These are phyloP conservation scores for Cyclophora albipunctata DNA, from an alignment of 2,888 invertebrate genomes.

Conservation along the genomic window DNA sequence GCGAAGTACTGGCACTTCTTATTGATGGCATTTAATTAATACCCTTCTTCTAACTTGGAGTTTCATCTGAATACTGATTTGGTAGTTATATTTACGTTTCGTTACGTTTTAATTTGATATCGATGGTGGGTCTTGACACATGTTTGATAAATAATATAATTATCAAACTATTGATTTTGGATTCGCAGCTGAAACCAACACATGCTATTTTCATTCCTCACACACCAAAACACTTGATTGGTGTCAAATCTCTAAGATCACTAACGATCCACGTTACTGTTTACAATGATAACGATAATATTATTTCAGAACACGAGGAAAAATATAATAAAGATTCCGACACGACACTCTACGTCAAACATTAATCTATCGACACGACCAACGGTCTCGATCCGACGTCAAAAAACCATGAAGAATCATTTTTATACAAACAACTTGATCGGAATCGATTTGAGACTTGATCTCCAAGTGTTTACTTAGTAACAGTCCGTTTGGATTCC, in stretches of 20 bases:
- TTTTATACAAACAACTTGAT: conserved; percentile 60
- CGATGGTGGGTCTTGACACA: too few relatives aligned
- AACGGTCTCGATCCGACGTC: conserved; percentile 52
- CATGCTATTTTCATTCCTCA: too few relatives aligned
- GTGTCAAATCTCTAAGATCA: too few relatives aligned
- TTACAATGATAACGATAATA: conserved; percentile 27
- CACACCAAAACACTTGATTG: too few relatives aligned
- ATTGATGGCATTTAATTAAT: too few relatives aligned
- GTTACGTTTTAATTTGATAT: too few relatives aligned
- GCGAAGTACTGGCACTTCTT: neutral
- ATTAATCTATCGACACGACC: conserved; percentile 40
- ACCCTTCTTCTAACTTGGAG: too few relatives aligned
- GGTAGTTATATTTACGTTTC: too few relatives aligned
- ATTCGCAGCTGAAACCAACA: too few relatives aligned
- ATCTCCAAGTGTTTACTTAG: conserved; percentile 67
- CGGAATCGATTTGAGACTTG: conserved; percentile 60
- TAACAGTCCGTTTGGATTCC: conserved; percentile 65
- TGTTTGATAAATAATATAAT: too few relatives aligned
- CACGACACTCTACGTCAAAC: conserved; percentile 49
- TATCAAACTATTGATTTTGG: too few relatives aligned
- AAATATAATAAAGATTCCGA: conserved; percentile 41
- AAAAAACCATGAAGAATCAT: conserved; percentile 60
- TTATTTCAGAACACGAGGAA: conserved; percentile 33
- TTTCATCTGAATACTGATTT: too few relatives aligned
- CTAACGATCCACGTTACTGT: neutral